These are phyloP conservation scores for Heterotis niloticus DNA, from an alignment of 2,113 vertebrate genomes.

Conservation along the genomic window DNA sequence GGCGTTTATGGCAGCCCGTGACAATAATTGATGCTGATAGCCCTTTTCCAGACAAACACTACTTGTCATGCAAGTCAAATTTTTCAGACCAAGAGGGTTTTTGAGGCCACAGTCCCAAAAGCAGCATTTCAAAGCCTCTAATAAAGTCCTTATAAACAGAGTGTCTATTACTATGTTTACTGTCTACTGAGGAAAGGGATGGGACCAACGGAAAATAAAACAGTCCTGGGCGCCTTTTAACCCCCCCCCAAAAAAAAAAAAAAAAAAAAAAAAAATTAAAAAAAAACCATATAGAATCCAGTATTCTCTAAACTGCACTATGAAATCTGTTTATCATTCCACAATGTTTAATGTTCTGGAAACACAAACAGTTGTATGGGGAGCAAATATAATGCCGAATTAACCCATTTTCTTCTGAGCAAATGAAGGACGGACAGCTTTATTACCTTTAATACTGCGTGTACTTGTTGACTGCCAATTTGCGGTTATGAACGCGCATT, in stretches of 20 bases:
- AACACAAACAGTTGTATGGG: conserved; percentile 10
- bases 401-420: too few relatives aligned
- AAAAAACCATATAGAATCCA: neutral
- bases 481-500: too few relatives aligned
- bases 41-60: conserved; percentile 8
- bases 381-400: conserved; percentile 9
- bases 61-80: conserved; percentile 26
- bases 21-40: conserved; percentile 22
- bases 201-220: neutral
- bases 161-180: neutral
- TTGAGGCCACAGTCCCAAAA: neutral
- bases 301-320: neutral
- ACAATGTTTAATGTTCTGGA: conserved; percentile 12
- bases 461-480: too few relatives aligned
- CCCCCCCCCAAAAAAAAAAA: neutral
- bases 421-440: too few relatives aligned
- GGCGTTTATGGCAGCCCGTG: conserved; percentile 22
- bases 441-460: too few relatives aligned
- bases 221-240: neutral
- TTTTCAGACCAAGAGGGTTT: conserved; percentile 12
- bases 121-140: conserved; percentile 2
- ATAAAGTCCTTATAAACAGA: conserved; percentile 18
- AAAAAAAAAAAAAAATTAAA: too few relatives aligned
- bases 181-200: neutral
- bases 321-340: conserved; percentile 13